Percentiles rank a stretch among this genome's conserved stretches.
Conservation (phyloP, 2,797 vertebrate genomes). For the Alcedo quadribrachys region DNA sequence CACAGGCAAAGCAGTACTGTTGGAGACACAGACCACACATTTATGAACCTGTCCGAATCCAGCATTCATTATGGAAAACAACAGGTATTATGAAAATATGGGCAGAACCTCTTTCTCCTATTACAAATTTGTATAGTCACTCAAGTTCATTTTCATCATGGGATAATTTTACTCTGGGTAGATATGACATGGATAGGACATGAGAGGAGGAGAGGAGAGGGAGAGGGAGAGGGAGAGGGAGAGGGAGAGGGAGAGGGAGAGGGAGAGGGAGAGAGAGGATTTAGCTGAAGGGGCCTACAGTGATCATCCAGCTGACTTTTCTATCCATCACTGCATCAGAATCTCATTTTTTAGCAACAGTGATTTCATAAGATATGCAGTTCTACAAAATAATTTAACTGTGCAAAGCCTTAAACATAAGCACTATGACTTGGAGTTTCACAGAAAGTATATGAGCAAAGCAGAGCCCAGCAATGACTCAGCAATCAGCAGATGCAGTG, state of each 20-base stretch:
- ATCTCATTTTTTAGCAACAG: neutral
- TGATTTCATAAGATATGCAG: neutral
- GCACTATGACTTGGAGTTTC: neutral
- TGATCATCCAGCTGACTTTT: neutral
- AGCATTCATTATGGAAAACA: neutral
- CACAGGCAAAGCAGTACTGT: neutral
- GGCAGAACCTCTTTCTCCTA: neutral
- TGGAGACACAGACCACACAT: neutral
- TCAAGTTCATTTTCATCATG: neutral
- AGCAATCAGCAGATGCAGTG: neutral
- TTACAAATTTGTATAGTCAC: neutral
- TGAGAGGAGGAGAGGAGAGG: too few relatives aligned
- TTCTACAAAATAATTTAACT: neutral
- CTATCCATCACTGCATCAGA: neutral
- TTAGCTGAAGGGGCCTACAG: neutral
- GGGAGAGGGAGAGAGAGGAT: too few relatives aligned
- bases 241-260: neutral
- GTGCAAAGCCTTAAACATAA: neutral
- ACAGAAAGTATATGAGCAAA: neutral
- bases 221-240: neutral
- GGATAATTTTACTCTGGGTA: neutral
- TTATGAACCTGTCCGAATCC: neutral
- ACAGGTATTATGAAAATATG: neutral
- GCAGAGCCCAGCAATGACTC: neutral
- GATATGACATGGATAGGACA: neutral